Evolutionary conservation across 2,888 invertebrate genomes (phyloP).

Genomic region (Podabrus alpinus): DNA sequence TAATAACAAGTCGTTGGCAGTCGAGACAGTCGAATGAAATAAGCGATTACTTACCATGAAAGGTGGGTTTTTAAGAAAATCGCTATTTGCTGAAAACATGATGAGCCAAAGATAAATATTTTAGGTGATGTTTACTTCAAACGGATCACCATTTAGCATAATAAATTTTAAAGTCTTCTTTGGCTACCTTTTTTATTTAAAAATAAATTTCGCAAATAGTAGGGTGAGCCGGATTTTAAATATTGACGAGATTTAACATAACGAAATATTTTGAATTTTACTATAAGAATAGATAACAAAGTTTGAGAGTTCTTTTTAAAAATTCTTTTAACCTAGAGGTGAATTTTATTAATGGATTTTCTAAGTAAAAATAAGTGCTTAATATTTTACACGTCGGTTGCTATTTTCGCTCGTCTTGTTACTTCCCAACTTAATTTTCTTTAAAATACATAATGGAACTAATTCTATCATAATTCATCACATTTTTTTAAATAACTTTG

Average conservation of each 20-base stretch:
- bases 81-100: slow-evolving; percentile 47
- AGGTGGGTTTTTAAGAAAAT: slow-evolving; percentile 48
- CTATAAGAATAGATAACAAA: slow-evolving; percentile 26
- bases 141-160: slow-evolving; percentile 33
- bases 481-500: slow-evolving; percentile 16
- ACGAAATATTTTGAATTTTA: neutral
- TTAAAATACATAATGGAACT: slow-evolving; percentile 10
- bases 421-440: slow-evolving; percentile 12
- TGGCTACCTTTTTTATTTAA: neutral
- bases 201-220: neutral
- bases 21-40: slow-evolving; percentile 49
- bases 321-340: slow-evolving; percentile 29
- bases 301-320: slow-evolving; percentile 25
- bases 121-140: slow-evolving; percentile 34
- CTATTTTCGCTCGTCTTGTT: slow-evolving; percentile 17
- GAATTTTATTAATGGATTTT: slow-evolving; percentile 33
- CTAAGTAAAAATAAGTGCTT: slow-evolving; percentile 34
- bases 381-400: slow-evolving; percentile 32
- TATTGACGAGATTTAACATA: neutral
- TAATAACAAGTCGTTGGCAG: slow-evolving; percentile 50
- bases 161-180: neutral
- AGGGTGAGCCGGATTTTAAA: neutral
- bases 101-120: slow-evolving; percentile 45
- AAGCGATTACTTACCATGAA: slow-evolving; percentile 50
- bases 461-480: slow-evolving; percentile 15